Evolutionary conservation across 2,888 invertebrate genomes (phyloP), one percentile per base, ranked within the genome.

Genomic region (Seira ritae): DNA sequence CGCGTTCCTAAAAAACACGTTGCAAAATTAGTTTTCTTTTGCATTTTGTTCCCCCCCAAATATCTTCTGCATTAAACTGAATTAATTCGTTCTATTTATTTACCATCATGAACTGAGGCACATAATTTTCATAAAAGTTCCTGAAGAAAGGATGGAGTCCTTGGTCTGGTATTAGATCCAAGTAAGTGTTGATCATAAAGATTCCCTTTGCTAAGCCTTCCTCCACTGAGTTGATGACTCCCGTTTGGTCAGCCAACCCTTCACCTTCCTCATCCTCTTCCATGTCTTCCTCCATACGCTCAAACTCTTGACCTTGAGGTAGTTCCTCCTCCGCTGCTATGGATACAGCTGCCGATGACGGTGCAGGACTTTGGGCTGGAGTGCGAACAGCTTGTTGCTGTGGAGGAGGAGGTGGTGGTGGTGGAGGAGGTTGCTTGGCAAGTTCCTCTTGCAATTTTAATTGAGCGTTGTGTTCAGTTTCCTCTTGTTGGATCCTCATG

Each of bases 101-200:
- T 24, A 66, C 66, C 66, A 24, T 20, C 8, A 66, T 22, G 8
- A 66, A 66, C 6, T 66, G 20, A 1, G 24, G 23, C 6, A 23
- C 20, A 23, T 66, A 23, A 17, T 68, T 68, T 17, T 68, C 68
- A 37, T 68, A 68, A 6, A 68, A 17, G 42, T 68, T 68, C n/a
- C 68, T 68, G 17, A 68, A 15, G 17, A 68, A 37, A 3, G 68
- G 31, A 20, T 20, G 10, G 15, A 68, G 3, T 23, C 17, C 17
- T 31, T 31, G 31, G 2, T 8, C 31, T 10, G 31, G 31, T 17
- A 12, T 37, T n/a, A 68, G 17, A 19, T 68, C 68, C 37, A 68
- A 15, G 23, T 68, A 23, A 3, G 37, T 31, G 19, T 68, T 68
- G 19, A 68, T 68, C 68, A 68, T 68, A 23, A 20, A 68, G 0